Evolutionary conservation across 2,797 vertebrate species (phyloP), one percentile per base, ranked within the genome.

Genomic region (Psittacula derbiana): DNA sequence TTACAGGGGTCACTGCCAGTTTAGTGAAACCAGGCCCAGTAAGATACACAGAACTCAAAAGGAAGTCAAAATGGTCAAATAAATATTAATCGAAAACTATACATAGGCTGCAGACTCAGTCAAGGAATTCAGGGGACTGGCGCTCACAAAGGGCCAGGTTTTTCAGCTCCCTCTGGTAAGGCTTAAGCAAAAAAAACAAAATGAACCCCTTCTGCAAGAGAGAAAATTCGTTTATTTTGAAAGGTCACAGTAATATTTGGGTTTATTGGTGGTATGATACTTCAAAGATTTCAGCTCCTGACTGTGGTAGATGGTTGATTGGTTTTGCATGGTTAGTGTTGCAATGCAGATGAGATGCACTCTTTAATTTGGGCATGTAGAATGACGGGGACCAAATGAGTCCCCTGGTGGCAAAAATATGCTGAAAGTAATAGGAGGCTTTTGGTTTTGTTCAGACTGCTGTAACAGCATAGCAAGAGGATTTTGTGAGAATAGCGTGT

Each of bases 181-280:
- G 36, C 55, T 74, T 46, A 64, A 69, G 30, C 5, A 38, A 78
- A 87, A 87, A 50, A 36, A 64, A 28, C 28, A 27, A 50, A 72
- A 72, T 12, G 50, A 66, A 58, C 27, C 3, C 5, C 5, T 40
- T 27, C 4, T 41, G 5, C 0, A 1, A 64, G 55, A 13, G 13
- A 75, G 46, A 80, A 80, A 33, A 28, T 62, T n/a, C 1, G 23
- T 33, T 41, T 11, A 20, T 65, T 89, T 80, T 74, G 82, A 55
- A 70, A 73, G 33, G 30, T 20, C 9, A 8, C 0, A 1, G 31
- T 43, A 66, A 31, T 62, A 52, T 3, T 44, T 82, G 20, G 1
- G 81, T 93, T 83, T 90, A 31, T 28, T 4, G 6, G 31, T 78
- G 31, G 12, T 73, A 8, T 18, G 31, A 9, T 62, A 24, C 21